Conservation (phyloP, 1,140 invertebrate species). For the Sitobion miscanthi region DNA sequence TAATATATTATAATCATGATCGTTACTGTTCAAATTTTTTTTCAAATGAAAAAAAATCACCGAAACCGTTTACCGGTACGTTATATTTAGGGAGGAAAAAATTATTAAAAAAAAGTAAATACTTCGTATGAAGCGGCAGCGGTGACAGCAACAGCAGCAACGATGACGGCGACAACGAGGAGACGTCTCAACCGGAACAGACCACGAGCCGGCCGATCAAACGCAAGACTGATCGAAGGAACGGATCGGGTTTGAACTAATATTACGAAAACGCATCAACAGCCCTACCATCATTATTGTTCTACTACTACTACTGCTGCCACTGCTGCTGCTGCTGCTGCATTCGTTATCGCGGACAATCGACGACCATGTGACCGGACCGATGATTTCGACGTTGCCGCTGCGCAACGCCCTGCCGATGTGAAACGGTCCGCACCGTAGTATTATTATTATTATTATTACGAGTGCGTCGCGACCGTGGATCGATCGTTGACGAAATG, state of each 20-base stretch:
- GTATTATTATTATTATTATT: neutral
- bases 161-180: neutral
- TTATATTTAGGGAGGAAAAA: neutral
- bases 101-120: neutral
- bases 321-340: neutral
- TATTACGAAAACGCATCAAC: constrained; percentile 9
- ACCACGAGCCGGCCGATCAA: neutral
- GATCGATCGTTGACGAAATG: neutral
- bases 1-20: neutral
- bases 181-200: no score
- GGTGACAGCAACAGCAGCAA: neutral
- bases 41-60: neutral
- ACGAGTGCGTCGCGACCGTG: no score
- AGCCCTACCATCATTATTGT: neutral
- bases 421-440: neutral
- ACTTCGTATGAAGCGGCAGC: neutral
- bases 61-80: neutral
- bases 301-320: neutral
- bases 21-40: neutral
- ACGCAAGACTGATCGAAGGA: constrained; percentile 20
- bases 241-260: constrained; percentile 20
- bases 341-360: neutral
- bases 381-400: neutral
- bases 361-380: constrained; percentile 19
- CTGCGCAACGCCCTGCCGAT: neutral